Conservation (phyloP, 2,113 vertebrate species). For the human region GRCh38 chr13:59271501-59272000, state of each 20-base stretch:
- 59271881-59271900: slow-evolving; percentile 59
- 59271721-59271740: slow-evolving; percentile 30
- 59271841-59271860: slow-evolving; percentile 64
- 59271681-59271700: slow-evolving; percentile 9
- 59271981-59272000: slow-evolving; percentile 40
- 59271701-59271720: slow-evolving; percentile 1
- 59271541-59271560: slow-evolving; percentile 55
- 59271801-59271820: slow-evolving; percentile 69
- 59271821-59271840: slow-evolving; percentile 57
- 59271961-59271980: slow-evolving; percentile 37
- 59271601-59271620: background rate
- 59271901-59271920: slow-evolving; percentile 63
- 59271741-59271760: slow-evolving; percentile 63
- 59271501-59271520: slow-evolving; percentile 42
- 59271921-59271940: slow-evolving; percentile 65
- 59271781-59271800: slow-evolving; percentile 45
- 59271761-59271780: slow-evolving; percentile 45
- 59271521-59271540: slow-evolving; percentile 48
- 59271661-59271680: slow-evolving; percentile 34
- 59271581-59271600: slow-evolving; percentile 44
- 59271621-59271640: slow-evolving; percentile 31
- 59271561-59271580: slow-evolving; percentile 43
- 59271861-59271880: slow-evolving; percentile 65
- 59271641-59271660: slow-evolving; percentile 56
- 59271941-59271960: slow-evolving; percentile 66